Percentiles rank a stretch among this genome's conserved stretches.
Conservation (phyloP, 2,113 vertebrate genomes). For the Benthochromis sp. region DNA sequence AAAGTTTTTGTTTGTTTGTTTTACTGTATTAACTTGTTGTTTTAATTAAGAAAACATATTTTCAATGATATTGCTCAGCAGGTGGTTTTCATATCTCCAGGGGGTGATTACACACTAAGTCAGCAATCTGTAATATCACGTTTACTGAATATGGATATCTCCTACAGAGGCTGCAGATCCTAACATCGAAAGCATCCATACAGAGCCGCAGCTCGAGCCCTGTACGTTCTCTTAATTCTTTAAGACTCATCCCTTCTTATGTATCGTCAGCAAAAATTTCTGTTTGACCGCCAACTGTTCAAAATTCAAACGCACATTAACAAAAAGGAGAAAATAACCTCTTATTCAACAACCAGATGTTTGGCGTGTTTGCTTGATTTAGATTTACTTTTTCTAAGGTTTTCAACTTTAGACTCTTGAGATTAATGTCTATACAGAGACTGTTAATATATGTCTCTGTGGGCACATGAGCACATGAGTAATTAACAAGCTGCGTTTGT, state of each 20-base stretch:
- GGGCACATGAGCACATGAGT: conserved; percentile 11
- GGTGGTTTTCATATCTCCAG: neutral
- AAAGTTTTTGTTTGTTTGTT: neutral
- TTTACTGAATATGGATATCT: neutral
- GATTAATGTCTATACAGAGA: conserved; percentile 1
- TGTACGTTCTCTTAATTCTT: neutral
- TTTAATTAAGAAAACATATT: neutral
- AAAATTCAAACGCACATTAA: neutral
- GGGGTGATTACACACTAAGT: neutral
- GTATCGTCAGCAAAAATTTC: neutral
- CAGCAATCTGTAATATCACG: neutral
- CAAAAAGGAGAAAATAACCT: neutral
- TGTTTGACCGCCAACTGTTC: neutral
- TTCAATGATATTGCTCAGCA: neutral
- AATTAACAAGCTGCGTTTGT: neutral
- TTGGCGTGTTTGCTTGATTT: neutral
- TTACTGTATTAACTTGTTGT: neutral
- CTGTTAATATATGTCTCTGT: conserved; percentile 11
- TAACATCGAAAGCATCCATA: neutral
- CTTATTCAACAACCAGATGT: neutral
- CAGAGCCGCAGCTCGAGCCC: neutral
- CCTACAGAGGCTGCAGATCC: neutral
- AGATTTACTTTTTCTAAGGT: neutral
- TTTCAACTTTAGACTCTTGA: neutral
- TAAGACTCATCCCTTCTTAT: neutral